Evolutionary conservation across 2,113 vertebrate genomes (phyloP).

Genomic region (Pristiophorus japonicus): DNA sequence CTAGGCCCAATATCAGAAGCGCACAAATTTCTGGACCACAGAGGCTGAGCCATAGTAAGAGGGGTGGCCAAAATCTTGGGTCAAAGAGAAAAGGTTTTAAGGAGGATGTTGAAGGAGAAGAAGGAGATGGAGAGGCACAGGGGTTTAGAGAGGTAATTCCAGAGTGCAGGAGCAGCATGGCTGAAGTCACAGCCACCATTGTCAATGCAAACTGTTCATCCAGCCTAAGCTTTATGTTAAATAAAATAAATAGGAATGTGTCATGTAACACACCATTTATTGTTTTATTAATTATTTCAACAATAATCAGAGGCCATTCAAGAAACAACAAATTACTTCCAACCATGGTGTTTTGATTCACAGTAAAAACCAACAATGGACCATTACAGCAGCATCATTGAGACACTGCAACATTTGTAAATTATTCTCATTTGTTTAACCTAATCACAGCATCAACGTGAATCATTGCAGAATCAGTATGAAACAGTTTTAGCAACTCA

Average conservation of each 20-base stretch:
- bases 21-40: not conserved
- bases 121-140: not conserved
- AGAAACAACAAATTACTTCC: not conserved
- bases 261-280: not conserved
- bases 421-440: conserved; percentile 21
- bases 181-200: not conserved
- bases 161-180: not conserved
- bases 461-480: not conserved
- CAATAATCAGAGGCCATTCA: not conserved
- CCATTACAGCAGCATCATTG: not conserved
- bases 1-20: not conserved
- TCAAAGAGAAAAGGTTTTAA: not conserved
- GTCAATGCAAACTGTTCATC: not conserved
- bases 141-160: not conserved
- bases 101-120: not conserved
- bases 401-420: not conserved
- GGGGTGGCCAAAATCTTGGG: not conserved
- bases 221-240: not conserved
- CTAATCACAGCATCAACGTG: not conserved
- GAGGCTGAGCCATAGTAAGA: not conserved
- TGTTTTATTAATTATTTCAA: not conserved
- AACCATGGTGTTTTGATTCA: not conserved
- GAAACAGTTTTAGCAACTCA: not conserved
- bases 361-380: not conserved
- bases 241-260: not conserved